Evolutionary conservation across 2,888 invertebrate genomes (phyloP).

Genomic region (Dione juno): DNA sequence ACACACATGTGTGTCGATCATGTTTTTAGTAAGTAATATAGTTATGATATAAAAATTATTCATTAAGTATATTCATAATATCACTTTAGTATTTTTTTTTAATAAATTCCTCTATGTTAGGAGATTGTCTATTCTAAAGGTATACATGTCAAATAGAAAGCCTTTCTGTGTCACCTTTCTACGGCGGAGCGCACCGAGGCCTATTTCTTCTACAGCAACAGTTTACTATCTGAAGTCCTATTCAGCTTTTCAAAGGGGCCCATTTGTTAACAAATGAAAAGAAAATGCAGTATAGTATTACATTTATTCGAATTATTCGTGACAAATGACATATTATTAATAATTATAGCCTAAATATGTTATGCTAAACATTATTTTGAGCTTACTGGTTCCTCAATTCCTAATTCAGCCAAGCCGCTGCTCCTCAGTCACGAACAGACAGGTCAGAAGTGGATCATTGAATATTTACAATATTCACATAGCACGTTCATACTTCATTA

Average conservation of each 20-base stretch:
- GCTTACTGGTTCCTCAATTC: constrained; percentile 80
- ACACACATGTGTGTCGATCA: too few species aligned
- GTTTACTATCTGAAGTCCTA: constrained; percentile 56
- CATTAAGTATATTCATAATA: too few species aligned
- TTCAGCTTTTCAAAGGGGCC: constrained; percentile 39
- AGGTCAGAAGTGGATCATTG: constrained; percentile 55
- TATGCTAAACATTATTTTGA: constrained; percentile 69
- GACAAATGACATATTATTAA: constrained; percentile 76
- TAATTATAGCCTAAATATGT: constrained; percentile 55
- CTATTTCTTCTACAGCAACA: constrained; percentile 72
- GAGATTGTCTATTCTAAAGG: constrained; percentile 30
- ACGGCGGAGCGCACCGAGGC: constrained; percentile 61
- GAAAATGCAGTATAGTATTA: constrained; percentile 58
- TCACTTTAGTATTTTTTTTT: not conserved
- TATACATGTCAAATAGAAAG: constrained; percentile 57
- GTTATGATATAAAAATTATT: too few species aligned
- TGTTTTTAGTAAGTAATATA: too few species aligned
- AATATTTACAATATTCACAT: constrained; percentile 61
- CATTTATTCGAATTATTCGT: constrained; percentile 76
- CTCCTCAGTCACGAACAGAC: constrained; percentile 56
- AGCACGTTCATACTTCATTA: constrained; percentile 31
- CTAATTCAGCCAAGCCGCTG: constrained; percentile 75
- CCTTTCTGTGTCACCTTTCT: constrained; percentile 73
- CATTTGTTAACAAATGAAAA: constrained; percentile 41
- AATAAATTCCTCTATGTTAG: constrained; percentile 25